A percentile compares a stretch with the other conserved stretches of the same genome.
phyloP scores from a whole-genome alignment of 1,140 invertebrate genomes.

The Helicoverpa armigera region DNA sequence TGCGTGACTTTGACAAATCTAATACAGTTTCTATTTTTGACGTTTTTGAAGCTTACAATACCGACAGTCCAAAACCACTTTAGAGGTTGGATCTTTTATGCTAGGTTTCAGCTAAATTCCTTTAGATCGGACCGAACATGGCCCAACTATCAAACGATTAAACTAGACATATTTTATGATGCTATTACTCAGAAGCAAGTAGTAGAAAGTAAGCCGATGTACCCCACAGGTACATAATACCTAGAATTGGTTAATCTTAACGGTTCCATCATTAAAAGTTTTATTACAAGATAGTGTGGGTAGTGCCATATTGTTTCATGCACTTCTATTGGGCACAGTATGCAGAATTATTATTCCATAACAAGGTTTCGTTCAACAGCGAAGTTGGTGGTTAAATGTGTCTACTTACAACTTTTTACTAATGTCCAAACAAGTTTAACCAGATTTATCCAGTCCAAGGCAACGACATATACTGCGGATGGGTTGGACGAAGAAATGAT shows the following conservation, averaged over 20 bases:
- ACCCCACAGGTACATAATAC: no score
- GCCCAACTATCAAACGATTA: no score
- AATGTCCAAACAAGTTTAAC: slow-evolving; percentile 42
- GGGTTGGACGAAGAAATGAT: background rate
- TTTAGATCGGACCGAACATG: no score
- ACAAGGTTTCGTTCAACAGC: slow-evolving; percentile 42
- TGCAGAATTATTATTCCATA: slow-evolving; percentile 9
- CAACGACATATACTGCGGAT: slow-evolving; percentile 12
- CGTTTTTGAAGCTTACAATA: no score
- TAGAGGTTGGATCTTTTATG: no score
- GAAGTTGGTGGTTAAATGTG: slow-evolving; percentile 17
- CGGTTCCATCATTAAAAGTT: slow-evolving; percentile 8
- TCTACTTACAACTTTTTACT: slow-evolving; percentile 42
- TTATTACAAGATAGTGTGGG: slow-evolving; percentile 10
- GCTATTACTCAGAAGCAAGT: no score
- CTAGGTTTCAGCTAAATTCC: no score
- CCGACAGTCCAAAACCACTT: no score
- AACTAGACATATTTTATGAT: no score
- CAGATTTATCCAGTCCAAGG: slow-evolving; percentile 35
- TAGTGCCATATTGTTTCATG: background rate
- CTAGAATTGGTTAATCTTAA: background rate
- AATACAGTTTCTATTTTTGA: no score
- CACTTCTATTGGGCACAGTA: background rate
- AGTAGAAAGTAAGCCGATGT: no score
- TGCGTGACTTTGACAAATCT: slow-evolving; percentile 22